These are phyloP conservation scores for Girardia tigrina DNA, from an alignment of 2,888 invertebrate species.

Conservation along the genomic window DNA sequence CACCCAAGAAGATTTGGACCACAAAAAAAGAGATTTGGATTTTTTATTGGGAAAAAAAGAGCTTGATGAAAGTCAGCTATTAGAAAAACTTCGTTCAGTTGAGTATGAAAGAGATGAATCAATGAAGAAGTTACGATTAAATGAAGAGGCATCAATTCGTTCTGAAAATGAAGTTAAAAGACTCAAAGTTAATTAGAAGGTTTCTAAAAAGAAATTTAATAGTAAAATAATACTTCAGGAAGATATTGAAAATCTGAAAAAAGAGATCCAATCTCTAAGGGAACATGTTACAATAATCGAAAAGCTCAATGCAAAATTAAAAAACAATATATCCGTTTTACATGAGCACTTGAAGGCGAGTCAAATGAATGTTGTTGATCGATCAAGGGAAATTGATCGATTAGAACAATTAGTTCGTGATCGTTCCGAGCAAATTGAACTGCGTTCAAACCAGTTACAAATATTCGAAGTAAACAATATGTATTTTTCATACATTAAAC, in stretches of 20 bases:
- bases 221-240: not conserved
- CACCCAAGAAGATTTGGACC: not conserved
- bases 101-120: not conserved
- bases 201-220: not conserved
- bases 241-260: not conserved
- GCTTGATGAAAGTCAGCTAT: not conserved
- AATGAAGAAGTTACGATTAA: not conserved
- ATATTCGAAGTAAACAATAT: not conserved
- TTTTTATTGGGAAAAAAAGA: not conserved
- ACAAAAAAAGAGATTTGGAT: not conserved
- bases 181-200: not conserved
- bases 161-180: not conserved
- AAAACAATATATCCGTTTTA: not conserved
- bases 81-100: not conserved
- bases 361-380: not conserved
- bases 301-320: not conserved
- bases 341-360: not conserved
- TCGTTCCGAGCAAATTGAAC: conserved; percentile 11
- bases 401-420: conserved; percentile 7
- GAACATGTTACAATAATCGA: not conserved
- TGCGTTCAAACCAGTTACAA: not conserved
- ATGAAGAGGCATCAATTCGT: not conserved
- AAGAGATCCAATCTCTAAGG: not conserved
- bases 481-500: too few relatives aligned
- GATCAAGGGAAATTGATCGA: not conserved